phyloP scores from a whole-genome alignment of 2,113 vertebrate genomes.

The Shinisaurus crocodilurus region DNA sequence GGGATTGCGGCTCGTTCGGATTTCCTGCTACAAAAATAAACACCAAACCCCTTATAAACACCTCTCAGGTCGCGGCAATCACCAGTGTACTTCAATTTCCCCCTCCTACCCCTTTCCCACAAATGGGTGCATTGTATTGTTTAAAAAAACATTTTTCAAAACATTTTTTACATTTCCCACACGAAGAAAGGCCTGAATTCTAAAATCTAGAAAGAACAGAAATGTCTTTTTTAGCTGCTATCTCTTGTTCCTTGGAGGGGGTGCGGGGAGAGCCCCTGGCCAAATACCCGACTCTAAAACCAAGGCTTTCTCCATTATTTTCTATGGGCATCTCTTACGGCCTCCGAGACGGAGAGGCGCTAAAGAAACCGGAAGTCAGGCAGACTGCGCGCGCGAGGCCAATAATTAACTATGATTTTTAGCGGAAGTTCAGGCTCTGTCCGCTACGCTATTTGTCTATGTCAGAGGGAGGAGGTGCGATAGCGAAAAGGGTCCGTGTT shows the following conservation, averaged over 20 bases:
- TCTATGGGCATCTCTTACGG: neutral
- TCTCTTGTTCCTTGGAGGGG: neutral
- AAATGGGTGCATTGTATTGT: too few relatives aligned
- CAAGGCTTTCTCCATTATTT: neutral
- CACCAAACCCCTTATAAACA: too few relatives aligned
- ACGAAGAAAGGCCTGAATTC: neutral
- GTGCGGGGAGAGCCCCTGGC: neutral
- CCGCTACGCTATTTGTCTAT: neutral
- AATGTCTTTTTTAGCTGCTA: too few relatives aligned
- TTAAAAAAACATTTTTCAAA: neutral
- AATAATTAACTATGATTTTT: neutral
- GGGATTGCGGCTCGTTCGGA: too few relatives aligned
- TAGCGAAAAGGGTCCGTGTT: neutral
- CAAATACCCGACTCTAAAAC: neutral
- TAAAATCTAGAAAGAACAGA: too few relatives aligned
- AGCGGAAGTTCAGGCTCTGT: neutral
- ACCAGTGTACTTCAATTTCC: too few relatives aligned
- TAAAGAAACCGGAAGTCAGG: neutral
- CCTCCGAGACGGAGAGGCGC: accelerated
- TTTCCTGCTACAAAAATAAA: too few relatives aligned
- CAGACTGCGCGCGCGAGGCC: neutral
- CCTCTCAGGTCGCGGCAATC: too few relatives aligned
- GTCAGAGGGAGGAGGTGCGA: neutral
- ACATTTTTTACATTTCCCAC: neutral
- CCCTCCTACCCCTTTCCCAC: too few relatives aligned